Conservation (phyloP, 2,888 invertebrate species). For the Choreutis nemorana region DNA sequence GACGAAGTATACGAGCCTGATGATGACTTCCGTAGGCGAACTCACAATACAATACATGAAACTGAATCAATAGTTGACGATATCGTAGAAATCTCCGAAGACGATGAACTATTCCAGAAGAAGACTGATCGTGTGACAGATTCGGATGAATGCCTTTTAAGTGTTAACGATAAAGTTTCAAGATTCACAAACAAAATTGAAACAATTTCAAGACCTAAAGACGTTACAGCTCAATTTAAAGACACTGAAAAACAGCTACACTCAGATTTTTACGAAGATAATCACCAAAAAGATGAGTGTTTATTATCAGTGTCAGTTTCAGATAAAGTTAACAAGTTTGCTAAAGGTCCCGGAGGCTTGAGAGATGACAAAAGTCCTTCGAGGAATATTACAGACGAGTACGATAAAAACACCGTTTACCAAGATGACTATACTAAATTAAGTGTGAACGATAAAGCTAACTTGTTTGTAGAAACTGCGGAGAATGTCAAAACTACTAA, state of each 20-base stretch:
- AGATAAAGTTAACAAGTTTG: conserved; percentile 74
- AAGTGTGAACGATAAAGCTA: conserved; percentile 72
- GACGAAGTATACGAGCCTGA: conserved; percentile 80
- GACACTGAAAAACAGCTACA: conserved; percentile 42
- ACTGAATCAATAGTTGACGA: conserved; percentile 69
- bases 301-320: conserved; percentile 73
- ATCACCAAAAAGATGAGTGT: conserved; percentile 67
- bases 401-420: conserved; percentile 63
- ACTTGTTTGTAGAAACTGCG: conserved; percentile 69
- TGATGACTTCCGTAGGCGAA: conserved; percentile 59
- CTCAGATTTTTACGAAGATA: conserved; percentile 59
- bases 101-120: conserved; percentile 51
- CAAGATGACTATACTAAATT: conserved; percentile 58
- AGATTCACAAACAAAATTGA: conserved; percentile 52
- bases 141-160: conserved; percentile 58
- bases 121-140: conserved; percentile 37
- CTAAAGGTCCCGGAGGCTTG: conserved; percentile 44
- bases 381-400: conserved; percentile 45
- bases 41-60: conserved; percentile 60
- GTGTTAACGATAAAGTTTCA: conserved; percentile 66
- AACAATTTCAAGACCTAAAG: conserved; percentile 30
- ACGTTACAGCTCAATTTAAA: conserved; percentile 27
- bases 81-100: conserved; percentile 61
- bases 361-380: conserved; percentile 44
- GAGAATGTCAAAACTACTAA: conserved; percentile 59